Base-by-base conservation (phyloP, 1,140 invertebrate genomes). In the Trichonephila clavipes region DNA sequence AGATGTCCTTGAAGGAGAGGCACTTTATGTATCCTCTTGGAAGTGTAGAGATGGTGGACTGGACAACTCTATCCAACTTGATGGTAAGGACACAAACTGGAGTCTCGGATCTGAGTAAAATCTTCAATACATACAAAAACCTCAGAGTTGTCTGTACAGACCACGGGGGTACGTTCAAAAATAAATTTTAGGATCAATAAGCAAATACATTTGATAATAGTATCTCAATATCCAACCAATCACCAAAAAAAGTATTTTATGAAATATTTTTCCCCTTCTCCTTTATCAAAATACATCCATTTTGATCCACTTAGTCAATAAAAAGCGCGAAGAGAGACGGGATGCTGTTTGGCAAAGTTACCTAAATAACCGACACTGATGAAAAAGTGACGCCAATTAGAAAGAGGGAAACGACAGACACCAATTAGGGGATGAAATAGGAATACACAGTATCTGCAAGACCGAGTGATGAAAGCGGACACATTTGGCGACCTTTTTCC, bases 331-430 rank as follows among this genome's bases (percentile, higher is more conserved):
- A 77, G 72, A 77, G 18, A 77, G 72, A 77, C 34, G 72, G 72
- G 10, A 14, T 28, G 34, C 28, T 77, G 72, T 72, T 66, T n/a
- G n/a, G 64, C 19, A 66, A n/a, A 66, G 64, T 69, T 77, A 77
- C 72, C 72, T 77, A 77, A 77, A 77, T 77, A 77, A 77, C 72
- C 24, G 51, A 44, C 40, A 44, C 51, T 44, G 82, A 58, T 85
- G 51, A 85, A 85, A 85, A 85, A 58, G 51, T 85, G 82, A 85
- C 51, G 44, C 82, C 82, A 85, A 85, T 85, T 85, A 85, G 82
- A 51, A 58, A 58, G 40, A 58, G 24, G 82, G 19, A 51, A 59
- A 58, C 51, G 82, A 85, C 82, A 85, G 82, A 58, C 40, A 58
- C 82, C 82, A 85, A 85, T 85, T 85, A 85, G 82, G 44, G 21